These are phyloP conservation scores for Chroicocephalus ridibundus DNA, from an alignment of 2,113 vertebrate species.

Conservation along the genomic window DNA sequence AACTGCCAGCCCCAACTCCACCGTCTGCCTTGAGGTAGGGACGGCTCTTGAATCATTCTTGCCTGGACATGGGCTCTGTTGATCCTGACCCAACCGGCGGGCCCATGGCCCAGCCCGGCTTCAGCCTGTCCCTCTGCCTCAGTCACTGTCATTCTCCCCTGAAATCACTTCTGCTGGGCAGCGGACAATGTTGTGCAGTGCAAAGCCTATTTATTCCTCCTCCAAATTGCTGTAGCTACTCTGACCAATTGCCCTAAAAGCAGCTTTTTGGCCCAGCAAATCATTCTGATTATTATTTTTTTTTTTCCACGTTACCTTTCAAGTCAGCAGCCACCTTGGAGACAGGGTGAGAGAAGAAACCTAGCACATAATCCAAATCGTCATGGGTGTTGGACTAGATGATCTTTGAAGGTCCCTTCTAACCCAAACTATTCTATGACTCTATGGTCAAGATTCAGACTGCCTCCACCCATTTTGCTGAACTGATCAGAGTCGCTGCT, in stretches of 20 bases:
- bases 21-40: accelerated
- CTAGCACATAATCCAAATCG: neutral
- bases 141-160: neutral
- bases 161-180: neutral
- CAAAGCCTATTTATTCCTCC: neutral
- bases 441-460: neutral
- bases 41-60: accelerated
- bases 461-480: neutral
- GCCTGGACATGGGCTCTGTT: accelerated
- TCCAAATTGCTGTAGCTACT: neutral
- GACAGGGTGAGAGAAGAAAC: neutral
- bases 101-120: neutral
- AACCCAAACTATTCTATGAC: neutral
- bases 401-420: neutral
- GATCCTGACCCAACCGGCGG: accelerated
- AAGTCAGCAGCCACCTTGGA: neutral
- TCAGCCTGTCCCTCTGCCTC: neutral
- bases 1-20: accelerated
- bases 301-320: neutral
- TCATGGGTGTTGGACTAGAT: neutral
- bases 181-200: neutral
- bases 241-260: neutral
- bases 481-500: neutral
- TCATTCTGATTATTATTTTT: neutral
- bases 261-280: neutral